Base-by-base conservation (phyloP, 64 coral and sea anemone species). In the Pocillopora verrucosa region DNA sequence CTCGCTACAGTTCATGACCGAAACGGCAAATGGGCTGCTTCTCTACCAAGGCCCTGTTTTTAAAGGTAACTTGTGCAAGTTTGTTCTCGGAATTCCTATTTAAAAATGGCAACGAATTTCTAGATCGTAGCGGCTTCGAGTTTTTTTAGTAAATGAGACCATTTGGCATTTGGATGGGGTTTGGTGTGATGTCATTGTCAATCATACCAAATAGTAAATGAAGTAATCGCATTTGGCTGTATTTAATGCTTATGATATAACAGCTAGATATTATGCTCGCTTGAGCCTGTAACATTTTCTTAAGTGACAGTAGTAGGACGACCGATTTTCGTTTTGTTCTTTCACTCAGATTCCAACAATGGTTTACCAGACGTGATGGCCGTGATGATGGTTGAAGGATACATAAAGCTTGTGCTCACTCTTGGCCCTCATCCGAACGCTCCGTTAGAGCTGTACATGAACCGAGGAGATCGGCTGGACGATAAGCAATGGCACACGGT, bases 401-500 rank as follows among this genome's bases (percentile, higher is more conserved):
- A 67, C 56, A 69, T 95, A 16, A 88, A 91, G 69, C 56, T 95
- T 14, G 78, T 88, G 72, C 62, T 99, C 35, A 88, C 91, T 4
- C 79, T 99, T 2, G 97, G 97, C 36, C 82, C 45, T 56, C 82
- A 85, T 65, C 82, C 82, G 1, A 88, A 84, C 12, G 73, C 74
- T 41, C 83, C 93, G 20, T 77, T 95, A 4, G 75, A 61, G 10
- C 16, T 99, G 10, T 88, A 90, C 14, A 93, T 99, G 93, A 82
- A 94, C 25, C 90, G 90, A 34, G 97, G 97, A 17, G 72, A 85
- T 7, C 76, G 79, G 37, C 25, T 99, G 24, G 83, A 95, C 86
- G 93, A 99, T 10, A 91, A 84, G 4, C 80, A 88, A 59, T 99
- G 97, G 97, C 97, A 99, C 38, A 93, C 80, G 41, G 87, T 99